phyloP scores from a whole-genome alignment of 2,797 vertebrate species.

The Coreius guichenoti region DNA sequence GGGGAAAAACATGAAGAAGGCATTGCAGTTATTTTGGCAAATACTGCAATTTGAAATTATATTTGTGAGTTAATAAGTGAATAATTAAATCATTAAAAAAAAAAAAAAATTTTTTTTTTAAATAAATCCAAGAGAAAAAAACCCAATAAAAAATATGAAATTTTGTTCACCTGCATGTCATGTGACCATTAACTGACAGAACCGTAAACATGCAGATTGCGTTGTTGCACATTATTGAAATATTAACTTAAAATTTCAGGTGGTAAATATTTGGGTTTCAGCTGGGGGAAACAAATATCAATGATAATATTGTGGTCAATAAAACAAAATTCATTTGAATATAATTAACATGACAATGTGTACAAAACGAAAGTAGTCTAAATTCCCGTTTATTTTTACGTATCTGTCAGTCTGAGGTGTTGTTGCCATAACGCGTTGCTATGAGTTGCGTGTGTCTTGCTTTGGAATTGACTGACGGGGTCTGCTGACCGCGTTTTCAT shows the following conservation, averaged over 20 bases:
- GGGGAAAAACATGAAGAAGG: slow-evolving; percentile 8
- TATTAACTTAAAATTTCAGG: not conserved
- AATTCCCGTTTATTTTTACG: too few relatives aligned
- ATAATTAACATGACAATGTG: too few relatives aligned
- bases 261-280: not conserved
- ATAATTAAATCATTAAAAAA: not conserved
- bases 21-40: not conserved
- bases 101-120: not conserved
- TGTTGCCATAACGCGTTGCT: too few relatives aligned
- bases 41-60: not conserved
- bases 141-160: not conserved
- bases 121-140: not conserved
- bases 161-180: not conserved
- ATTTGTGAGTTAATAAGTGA: too few relatives aligned
- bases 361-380: too few relatives aligned
- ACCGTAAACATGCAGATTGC: not conserved
- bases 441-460: too few relatives aligned
- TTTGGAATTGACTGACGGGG: too few relatives aligned
- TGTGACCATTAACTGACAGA: not conserved
- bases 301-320: too few relatives aligned
- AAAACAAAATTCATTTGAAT: too few relatives aligned
- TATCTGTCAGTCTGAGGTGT: too few relatives aligned
- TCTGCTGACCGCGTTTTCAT: too few relatives aligned
- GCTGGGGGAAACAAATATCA: too few relatives aligned
- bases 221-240: not conserved